Base-by-base conservation (phyloP, 2,113 vertebrate species). In the Hipposideros armiger region DNA sequence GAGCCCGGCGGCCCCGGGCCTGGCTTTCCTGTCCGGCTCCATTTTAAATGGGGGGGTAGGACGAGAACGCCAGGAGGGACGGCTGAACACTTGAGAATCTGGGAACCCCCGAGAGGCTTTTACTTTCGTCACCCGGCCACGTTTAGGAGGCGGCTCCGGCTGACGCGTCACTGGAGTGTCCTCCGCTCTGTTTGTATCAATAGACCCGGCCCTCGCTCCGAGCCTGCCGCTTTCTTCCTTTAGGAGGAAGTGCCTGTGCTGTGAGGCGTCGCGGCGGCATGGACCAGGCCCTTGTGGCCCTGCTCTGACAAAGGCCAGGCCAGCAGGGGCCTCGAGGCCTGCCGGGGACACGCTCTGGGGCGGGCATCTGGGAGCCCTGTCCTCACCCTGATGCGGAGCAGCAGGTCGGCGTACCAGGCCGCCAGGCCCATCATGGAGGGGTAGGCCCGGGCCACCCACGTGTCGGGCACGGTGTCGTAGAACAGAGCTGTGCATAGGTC, bases 401-500 rank as follows among this genome's bases (percentile, higher is more conserved):
- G 96, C 76, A 99, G 95, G 92, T 99, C 99, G 0, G 98, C 32
- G 0, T 98, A 98, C 98, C 99, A 99, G 42, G 97, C 98, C 0
- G 90, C 98, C 69, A 99, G 22, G 67, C 97, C 96, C 20, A 98
- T 97, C 11, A 98, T 98, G 22, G 99, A 99, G 69, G 98, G 98
- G n/a, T 99, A 99, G 66, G 99, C 98, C 0, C 96, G 98, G 19
- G 97, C 97, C 4, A 96, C 96, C 99, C 99, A 99, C 0, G 98
- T 95, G 0, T 98, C 97, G 0, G 99, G 98, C 58, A 99, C 97
- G 0, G n/a, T 98, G 94, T 98, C 97, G 0, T 99, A 98, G 91
- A 98, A 99, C 62, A 99, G 98, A 3, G 99, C 97, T 0, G 96
- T 98, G 7, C 96, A 97, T 88, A 99, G 95, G 5, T 99, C 98